phyloP scores from a whole-genome alignment of 2,888 invertebrate genomes.

The Scotopteryx bipunctaria region DNA sequence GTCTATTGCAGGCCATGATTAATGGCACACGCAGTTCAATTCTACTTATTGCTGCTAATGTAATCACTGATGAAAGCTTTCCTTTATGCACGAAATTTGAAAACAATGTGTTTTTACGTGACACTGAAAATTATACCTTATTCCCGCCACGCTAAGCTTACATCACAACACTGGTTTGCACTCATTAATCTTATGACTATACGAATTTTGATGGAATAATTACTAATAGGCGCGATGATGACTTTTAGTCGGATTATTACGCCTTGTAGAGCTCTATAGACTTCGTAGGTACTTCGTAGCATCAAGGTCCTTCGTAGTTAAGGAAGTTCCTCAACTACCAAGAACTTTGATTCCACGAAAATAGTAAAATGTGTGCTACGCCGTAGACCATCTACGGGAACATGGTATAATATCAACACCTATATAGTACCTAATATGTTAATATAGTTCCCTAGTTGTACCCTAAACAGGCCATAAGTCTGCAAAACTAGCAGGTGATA shows the following conservation, averaged over 20 bases:
- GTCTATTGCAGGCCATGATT: constrained; percentile 38
- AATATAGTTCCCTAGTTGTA: too few species aligned
- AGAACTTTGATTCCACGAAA: not conserved
- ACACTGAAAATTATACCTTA: not conserved
- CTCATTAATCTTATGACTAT: constrained; percentile 34
- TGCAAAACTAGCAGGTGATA: too few species aligned
- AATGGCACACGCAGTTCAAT: constrained; percentile 37
- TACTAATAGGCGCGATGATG: constrained; percentile 10
- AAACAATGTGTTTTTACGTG: not conserved
- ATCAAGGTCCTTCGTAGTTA: not conserved
- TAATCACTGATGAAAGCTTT: constrained; percentile 35
- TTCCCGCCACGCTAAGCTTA: not conserved
- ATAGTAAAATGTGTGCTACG: not conserved
- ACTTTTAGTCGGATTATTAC: constrained; percentile 8
- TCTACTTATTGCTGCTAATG: constrained; percentile 34
- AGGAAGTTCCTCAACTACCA: not conserved
- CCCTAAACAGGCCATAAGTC: too few species aligned
- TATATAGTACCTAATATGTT: too few species aligned
- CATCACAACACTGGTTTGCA: not conserved
- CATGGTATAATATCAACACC: too few species aligned
- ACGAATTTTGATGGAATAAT: constrained; percentile 22
- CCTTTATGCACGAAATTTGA: constrained; percentile 21
- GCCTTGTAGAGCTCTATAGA: not conserved
- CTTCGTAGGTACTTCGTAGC: not conserved
- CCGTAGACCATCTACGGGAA: not conserved